phyloP scores from a whole-genome alignment of 2,113 vertebrate species.

The Clinocottus analis region DNA sequence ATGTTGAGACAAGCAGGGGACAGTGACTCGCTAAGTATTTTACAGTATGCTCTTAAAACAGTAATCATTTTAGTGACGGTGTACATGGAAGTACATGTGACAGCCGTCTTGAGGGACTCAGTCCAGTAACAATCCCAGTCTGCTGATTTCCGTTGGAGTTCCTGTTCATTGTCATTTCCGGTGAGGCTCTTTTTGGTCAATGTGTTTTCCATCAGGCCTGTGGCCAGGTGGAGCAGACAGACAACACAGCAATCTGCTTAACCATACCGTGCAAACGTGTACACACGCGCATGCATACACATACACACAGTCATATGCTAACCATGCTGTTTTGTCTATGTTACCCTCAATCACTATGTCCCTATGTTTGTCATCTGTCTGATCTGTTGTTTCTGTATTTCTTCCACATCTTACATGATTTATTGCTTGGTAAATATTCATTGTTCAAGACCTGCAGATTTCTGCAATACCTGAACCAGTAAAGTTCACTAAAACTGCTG shows the following conservation, averaged over 20 bases:
- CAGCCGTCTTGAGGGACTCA: conserved; percentile 19
- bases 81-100: conserved; percentile 14
- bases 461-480: background rate
- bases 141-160: conserved; percentile 20
- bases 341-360: no score
- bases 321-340: conserved; percentile 15
- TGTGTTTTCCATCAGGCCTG: conserved; percentile 34
- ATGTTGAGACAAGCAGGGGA: background rate
- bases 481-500: background rate
- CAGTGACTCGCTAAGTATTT: background rate
- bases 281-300: conserved; percentile 1
- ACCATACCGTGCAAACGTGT: conserved; percentile 13
- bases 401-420: background rate
- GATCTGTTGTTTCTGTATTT: background rate
- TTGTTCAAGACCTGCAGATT: background rate
- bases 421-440: background rate
- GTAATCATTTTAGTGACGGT: conserved; percentile 6
- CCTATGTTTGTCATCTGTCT: conserved; percentile 16
- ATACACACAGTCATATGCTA: background rate
- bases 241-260: conserved; percentile 22
- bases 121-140: conserved; percentile 16
- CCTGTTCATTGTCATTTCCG: conserved; percentile 8
- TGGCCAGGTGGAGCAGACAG: conserved; percentile 40
- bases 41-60: background rate
- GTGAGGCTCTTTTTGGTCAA: conserved; percentile 1